phyloP scores from a whole-genome alignment of 2,888 invertebrate species.

The Drosophila neutralis region DNA sequence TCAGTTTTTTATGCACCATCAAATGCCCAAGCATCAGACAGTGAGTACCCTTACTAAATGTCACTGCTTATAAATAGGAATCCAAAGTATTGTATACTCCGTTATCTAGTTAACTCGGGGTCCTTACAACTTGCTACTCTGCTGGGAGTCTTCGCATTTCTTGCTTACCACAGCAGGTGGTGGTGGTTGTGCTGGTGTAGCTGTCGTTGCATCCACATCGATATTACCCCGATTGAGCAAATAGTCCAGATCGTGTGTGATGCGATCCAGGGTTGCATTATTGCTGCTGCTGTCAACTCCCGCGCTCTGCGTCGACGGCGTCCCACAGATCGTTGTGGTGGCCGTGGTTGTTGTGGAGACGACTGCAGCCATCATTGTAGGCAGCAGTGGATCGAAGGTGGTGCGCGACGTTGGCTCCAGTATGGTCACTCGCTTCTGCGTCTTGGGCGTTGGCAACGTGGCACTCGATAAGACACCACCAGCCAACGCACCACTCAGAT shows the following conservation, averaged over 20 bases:
- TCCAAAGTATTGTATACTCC: slow-evolving; percentile 3
- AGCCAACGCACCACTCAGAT: slow-evolving; percentile 52
- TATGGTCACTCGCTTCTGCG: slow-evolving; percentile 84
- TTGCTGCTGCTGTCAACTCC: slow-evolving; percentile 24
- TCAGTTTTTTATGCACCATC: neutral
- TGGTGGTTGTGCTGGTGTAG: slow-evolving; percentile 58
- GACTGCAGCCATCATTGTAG: slow-evolving; percentile 80
- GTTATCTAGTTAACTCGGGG: slow-evolving; percentile 1
- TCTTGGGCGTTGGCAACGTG: slow-evolving; percentile 80
- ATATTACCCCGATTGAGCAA: slow-evolving; percentile 87
- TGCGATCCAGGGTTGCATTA: slow-evolving; percentile 89
- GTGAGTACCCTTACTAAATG: slow-evolving; percentile 13
- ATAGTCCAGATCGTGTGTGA: slow-evolving; percentile 93
- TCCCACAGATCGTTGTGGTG: slow-evolving; percentile 44
- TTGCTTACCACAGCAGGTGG: slow-evolving; percentile 56
- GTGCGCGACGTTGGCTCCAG: slow-evolving; percentile 82
- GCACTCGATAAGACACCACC: slow-evolving; percentile 33
- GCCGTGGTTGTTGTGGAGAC: slow-evolving; percentile 63
- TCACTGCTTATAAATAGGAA: slow-evolving; percentile 3
- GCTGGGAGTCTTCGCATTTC: slow-evolving; percentile 48
- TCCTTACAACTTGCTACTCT: slow-evolving; percentile 46
- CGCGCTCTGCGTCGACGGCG: slow-evolving; percentile 58
- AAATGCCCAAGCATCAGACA: neutral
- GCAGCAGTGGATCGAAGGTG: slow-evolving; percentile 82
- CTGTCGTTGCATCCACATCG: slow-evolving; percentile 49